A percentile compares a stretch with the other conserved stretches of the same genome.
phyloP scores from a whole-genome alignment of 2,888 invertebrate genomes.

The Octodonta nipae region DNA sequence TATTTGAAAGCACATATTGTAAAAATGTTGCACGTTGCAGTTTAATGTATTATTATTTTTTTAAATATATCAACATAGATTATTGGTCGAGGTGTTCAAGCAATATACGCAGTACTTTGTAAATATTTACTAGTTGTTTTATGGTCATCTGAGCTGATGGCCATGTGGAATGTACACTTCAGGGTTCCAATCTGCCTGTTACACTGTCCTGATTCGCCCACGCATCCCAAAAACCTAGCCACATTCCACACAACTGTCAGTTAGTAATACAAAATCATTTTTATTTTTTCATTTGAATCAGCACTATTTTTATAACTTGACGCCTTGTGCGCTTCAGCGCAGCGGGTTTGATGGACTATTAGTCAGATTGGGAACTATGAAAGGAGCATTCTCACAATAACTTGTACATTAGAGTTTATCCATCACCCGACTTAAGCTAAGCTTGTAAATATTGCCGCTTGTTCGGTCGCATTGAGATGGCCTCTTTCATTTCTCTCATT shows the following conservation, averaged over 20 bases:
- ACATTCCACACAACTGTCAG: conserved; percentile 32
- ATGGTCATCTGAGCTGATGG: no score
- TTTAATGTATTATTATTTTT: conserved; percentile 5
- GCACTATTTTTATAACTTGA: no score
- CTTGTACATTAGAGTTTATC: conserved; percentile 27
- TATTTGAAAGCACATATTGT: neutral
- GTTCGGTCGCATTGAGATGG: conserved; percentile 34
- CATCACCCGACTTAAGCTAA: conserved; percentile 31
- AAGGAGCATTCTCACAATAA: conserved; percentile 58
- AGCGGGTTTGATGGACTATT: conserved; percentile 31
- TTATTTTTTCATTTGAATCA: no score
- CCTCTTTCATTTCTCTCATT: conserved; percentile 37
- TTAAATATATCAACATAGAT: neutral
- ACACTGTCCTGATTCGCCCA: conserved; percentile 17
- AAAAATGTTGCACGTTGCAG: conserved; percentile 8
- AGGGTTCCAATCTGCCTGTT: conserved; percentile 49
- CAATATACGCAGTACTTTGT: no score
- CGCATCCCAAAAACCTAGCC: conserved; percentile 20
- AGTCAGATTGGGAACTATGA: conserved; percentile 67
- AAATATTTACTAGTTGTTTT: no score
- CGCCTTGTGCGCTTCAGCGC: conserved; percentile 20
- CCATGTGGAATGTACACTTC: conserved; percentile 50
- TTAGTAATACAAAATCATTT: no score
- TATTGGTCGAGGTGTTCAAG: no score
- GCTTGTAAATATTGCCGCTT: conserved; percentile 49